A percentile compares a stretch with the other conserved stretches of the same genome.
These are phyloP conservation scores for Chamaetylas fuelleborni DNA, from an alignment of 2,113 vertebrate genomes.

Conservation along the genomic window DNA sequence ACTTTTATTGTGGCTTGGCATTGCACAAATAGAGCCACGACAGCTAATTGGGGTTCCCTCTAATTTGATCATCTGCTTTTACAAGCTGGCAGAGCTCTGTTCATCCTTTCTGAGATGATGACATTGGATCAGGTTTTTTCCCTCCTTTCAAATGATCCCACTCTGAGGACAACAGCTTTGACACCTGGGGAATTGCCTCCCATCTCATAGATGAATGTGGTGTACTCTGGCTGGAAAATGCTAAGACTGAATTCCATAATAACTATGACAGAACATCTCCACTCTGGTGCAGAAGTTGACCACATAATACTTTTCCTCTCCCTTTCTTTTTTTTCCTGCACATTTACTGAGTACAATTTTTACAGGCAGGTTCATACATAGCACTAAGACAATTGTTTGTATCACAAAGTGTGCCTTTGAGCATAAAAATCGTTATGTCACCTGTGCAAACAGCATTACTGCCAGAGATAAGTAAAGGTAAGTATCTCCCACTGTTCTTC, in stretches of 20 bases:
- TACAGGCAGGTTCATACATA: background rate
- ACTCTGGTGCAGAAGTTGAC: background rate
- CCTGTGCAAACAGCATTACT: background rate
- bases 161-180: background rate
- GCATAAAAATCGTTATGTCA: background rate
- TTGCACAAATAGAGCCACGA: background rate
- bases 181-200: background rate
- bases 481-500: background rate
- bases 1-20: background rate
- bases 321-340: background rate
- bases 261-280: background rate
- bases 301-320: accelerated
- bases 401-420: background rate
- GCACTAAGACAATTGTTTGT: background rate
- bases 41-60: background rate
- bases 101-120: background rate
- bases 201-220: background rate
- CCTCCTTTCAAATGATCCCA: background rate
- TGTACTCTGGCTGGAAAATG: background rate
- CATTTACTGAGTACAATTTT: background rate
- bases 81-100: background rate
- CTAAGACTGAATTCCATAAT: background rate
- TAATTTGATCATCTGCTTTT: background rate
- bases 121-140: background rate
- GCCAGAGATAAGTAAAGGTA: background rate